Evolutionary conservation across 2,888 invertebrate genomes (phyloP).

Genomic region (Sarcophaga carnaria): DNA sequence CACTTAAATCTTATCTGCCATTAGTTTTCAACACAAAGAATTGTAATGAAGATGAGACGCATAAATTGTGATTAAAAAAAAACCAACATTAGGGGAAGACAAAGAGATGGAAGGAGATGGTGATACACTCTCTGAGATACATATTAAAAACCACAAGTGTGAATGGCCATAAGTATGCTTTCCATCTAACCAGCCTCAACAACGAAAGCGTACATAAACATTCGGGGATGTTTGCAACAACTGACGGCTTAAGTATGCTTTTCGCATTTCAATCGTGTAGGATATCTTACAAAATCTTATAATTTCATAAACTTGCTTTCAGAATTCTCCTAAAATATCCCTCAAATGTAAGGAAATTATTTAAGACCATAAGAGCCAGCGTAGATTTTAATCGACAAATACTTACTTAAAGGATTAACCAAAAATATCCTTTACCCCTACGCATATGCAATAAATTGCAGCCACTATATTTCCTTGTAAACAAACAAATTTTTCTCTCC

Average conservation of each 20-base stretch:
- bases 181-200: no score
- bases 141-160: no score
- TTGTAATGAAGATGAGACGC: neutral
- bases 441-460: conserved; percentile 61
- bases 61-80: conserved; percentile 27
- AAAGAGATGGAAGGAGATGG: no score
- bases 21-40: conserved; percentile 13
- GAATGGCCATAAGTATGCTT: no score
- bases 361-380: neutral
- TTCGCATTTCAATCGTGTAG: no score
- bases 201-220: no score
- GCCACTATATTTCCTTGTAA: conserved; percentile 42
- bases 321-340: neutral
- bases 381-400: conserved; percentile 47
- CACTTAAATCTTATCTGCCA: conserved; percentile 49
- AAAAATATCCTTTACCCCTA: conserved; percentile 25
- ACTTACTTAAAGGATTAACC: conserved; percentile 60
- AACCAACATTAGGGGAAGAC: conserved; percentile 21
- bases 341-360: neutral
- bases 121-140: no score
- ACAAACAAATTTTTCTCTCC: conserved; percentile 17
- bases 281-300: no score
- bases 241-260: no score
- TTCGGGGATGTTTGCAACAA: no score
- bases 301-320: no score